These are phyloP conservation scores for Sebastolobus alascanus DNA, from an alignment of 2,797 vertebrate species.

Conservation along the genomic window DNA sequence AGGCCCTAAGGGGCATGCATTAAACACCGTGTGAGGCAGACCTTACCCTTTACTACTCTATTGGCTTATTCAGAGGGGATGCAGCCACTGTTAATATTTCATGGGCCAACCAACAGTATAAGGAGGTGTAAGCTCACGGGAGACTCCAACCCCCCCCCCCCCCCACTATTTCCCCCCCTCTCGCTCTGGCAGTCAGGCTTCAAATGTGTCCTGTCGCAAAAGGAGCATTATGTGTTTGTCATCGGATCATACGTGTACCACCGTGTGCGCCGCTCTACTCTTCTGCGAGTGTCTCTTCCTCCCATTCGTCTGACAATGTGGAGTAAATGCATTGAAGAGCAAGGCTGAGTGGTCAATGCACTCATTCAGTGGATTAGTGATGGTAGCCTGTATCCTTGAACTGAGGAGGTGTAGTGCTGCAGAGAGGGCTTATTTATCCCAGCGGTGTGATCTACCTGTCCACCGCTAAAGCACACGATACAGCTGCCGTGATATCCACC, in stretches of 20 bases:
- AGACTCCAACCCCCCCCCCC: constrained; percentile 37
- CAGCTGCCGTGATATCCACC: constrained; percentile 52
- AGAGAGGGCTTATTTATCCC: constrained; percentile 44
- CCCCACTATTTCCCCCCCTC: not conserved
- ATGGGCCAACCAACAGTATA: constrained; percentile 73
- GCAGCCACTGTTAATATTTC: constrained; percentile 79
- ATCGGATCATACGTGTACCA: constrained; percentile 29
- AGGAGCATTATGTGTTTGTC: constrained; percentile 45
- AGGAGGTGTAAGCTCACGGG: constrained; percentile 72
- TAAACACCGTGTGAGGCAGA: constrained; percentile 77
- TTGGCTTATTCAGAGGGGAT: constrained; percentile 75
- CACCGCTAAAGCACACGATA: constrained; percentile 57
- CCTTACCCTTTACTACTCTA: constrained; percentile 77
- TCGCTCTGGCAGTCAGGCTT: constrained; percentile 50
- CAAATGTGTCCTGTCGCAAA: constrained; percentile 42
- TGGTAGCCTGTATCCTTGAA: constrained; percentile 57
- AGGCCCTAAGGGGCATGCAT: constrained; percentile 72
- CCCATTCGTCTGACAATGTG: constrained; percentile 28
- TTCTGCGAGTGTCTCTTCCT: constrained; percentile 23
- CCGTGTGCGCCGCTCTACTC: constrained; percentile 13
- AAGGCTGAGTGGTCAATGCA: constrained; percentile 60
- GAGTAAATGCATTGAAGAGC: constrained; percentile 46
- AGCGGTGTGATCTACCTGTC: constrained; percentile 51
- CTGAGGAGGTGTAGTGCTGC: constrained; percentile 51
- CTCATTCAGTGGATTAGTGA: constrained; percentile 70